Base-by-base conservation (phyloP, 2,113 vertebrate species). In the Caretta caretta region DNA sequence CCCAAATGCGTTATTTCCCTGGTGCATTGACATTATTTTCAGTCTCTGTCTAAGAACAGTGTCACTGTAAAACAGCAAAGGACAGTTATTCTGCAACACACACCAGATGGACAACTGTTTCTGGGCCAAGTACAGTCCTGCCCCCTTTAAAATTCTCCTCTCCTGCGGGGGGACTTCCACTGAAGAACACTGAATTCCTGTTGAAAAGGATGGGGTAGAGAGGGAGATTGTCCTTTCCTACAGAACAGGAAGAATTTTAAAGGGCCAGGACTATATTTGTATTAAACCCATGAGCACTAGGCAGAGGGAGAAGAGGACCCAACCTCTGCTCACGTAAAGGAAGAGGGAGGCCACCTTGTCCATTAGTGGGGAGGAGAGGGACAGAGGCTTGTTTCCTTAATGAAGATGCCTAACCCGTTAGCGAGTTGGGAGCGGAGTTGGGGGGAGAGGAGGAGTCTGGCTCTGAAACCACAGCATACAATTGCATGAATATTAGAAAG, bases 301-400 rank as follows among this genome's bases (percentile, higher is more conserved):
- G 59, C 11, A 25, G 31, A 93, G 59, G 83, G 9, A 82, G 11
- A 42, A 72, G 65, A 12, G 75, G 13, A 27, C 25, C 72, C n/a
- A 48, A 10, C 7, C 12, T 46, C 42, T 46, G 20, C 22, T 29
- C 80, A 57, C 17, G 17, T 76, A 94, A 93, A 72, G 56, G 78
- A 88, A 82, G 10, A 13, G 83, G 72, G 84, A 86, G 19, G 19
- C 42, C 46, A 48, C 9, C 35, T 2, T 35, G 59, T 86, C 90
- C 76, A 38, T 81, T 75, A 0, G 5, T 46, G 75, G 84, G 83
- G 72, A 89, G n/a, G 79, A 81, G 38, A 1, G 24, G 87, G 84
- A 90, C 53, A 48, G 75, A 92, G 91, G 84, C 76, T 90, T 35
- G 20, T 85, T 94, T 94, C 83, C 84, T 65, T 96, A 88, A 91